Conservation (phyloP, 2,888 invertebrate species). For the Cabera pusaria region DNA sequence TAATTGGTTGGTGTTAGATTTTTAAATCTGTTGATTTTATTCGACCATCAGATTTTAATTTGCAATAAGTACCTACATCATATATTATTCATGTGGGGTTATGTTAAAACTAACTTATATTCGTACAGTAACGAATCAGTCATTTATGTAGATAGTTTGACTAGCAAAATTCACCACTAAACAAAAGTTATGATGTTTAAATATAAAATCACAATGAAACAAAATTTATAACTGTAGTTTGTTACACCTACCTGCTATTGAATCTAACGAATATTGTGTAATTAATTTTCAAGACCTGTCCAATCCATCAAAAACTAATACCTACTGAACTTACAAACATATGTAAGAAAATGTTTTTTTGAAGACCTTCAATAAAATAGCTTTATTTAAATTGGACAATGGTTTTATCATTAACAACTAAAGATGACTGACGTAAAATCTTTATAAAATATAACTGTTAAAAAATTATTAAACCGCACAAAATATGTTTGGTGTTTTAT, state of each 20-base stretch:
- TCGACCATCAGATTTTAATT: too few relatives aligned
- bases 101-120: conserved; percentile 3
- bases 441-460: conserved; percentile 73
- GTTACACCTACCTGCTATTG: conserved; percentile 1
- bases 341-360: too few relatives aligned
- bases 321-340: too few relatives aligned
- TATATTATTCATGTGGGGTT: conserved; percentile 9
- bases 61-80: too few relatives aligned
- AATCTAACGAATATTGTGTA: background rate
- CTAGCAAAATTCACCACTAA: conserved; percentile 2
- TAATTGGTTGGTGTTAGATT: conserved; percentile 14
- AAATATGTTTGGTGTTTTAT: conserved; percentile 63
- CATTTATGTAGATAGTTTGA: background rate
- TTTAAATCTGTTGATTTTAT: conserved; percentile 25
- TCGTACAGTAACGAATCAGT: background rate
- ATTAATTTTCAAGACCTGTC: conserved; percentile 5
- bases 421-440: conserved; percentile 81
- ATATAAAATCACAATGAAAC: conserved; percentile 61
- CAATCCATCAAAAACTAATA: conserved; percentile 9
- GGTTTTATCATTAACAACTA: conserved; percentile 48
- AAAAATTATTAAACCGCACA: conserved; percentile 81
- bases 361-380: too few relatives aligned
- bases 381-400: conserved; percentile 28
- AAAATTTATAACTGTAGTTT: conserved; percentile 12
- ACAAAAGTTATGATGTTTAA: conserved; percentile 39